Evolutionary conservation across 2,797 vertebrate species (phyloP), one percentile per base, ranked within the genome.

Genomic region (Scarus forsteni): DNA sequence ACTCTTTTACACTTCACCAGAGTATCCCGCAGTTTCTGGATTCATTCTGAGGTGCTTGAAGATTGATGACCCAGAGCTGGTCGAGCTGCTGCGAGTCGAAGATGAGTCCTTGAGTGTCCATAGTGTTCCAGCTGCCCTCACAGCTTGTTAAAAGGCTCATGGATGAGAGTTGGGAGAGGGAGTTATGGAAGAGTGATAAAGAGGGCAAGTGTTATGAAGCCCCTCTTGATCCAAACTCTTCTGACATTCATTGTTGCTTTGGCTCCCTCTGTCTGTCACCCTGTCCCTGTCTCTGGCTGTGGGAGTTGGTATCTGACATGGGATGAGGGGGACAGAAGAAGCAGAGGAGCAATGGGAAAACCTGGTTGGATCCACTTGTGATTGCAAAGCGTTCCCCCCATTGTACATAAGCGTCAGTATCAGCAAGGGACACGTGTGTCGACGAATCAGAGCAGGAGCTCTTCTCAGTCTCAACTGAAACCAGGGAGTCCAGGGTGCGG

Each of bases 381-480:
- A 58, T 39, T 82, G 86, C 36, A 76, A 69, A 5, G 81, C n/a
- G n/a, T n/a, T n/a, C n/a, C n/a, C 79, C 92, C 94, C 8, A 1
- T 73, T 66, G 66, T 94, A 94, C 7, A 90, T 77, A 66, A n/a
- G 88, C 83, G 50, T 97, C 94, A 0, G 90, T 78, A 45, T 98
- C 95, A 0, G 93, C 89, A 53, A 96, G 95, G 59, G 96, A 95
- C 84, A 96, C 93, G 64, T 97, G 94, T 34, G 95, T 95, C 14
- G 96, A n/a, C n/a, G 95, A 97, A 82, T 97, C 97, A 16, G 97
- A 97, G 10, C 93, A 98, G 54, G 96, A 97, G 84, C 95, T 97
- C 91, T 98, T 97, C 84, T 97, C 97, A 13, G 95, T 95, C 76
- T 95, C 95, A 3, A 95, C 85, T 0, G 92, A 94, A 4, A 92